phyloP scores from a whole-genome alignment of 2,888 invertebrate genomes.

The Epistrophe eligans region DNA sequence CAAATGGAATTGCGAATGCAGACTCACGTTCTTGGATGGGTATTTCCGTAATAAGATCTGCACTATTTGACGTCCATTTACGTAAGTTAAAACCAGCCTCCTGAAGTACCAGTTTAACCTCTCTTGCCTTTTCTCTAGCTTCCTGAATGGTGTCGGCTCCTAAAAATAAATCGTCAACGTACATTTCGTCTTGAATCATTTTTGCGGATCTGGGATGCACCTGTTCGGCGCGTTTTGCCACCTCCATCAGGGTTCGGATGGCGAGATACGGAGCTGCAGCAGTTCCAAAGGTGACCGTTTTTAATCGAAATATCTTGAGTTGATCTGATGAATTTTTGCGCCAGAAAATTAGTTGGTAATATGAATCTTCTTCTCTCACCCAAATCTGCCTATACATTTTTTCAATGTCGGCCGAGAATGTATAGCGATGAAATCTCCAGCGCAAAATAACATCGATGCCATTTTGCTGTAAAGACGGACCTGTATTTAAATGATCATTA shows the following conservation, averaged over 20 bases:
- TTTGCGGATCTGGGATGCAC: background rate
- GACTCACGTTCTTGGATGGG: too few species aligned
- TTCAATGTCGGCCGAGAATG: conserved; percentile 28
- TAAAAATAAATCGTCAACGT: background rate
- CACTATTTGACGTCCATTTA: conserved; percentile 9
- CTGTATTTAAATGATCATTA: conserved; percentile 18
- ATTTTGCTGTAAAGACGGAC: conserved; percentile 11
- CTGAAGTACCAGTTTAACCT: background rate
- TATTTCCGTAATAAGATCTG: background rate
- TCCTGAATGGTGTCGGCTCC: background rate
- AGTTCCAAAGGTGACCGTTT: too few species aligned
- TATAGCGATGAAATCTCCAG: conserved; percentile 22
- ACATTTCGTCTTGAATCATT: conserved; percentile 23
- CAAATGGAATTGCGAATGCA: too few species aligned
- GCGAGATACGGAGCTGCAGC: too few species aligned
- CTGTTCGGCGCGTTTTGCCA: background rate
- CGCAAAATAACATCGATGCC: background rate
- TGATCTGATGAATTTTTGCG: too few species aligned
- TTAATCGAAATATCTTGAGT: too few species aligned
- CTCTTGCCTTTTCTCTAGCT: background rate
- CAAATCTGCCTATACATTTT: conserved; percentile 22
- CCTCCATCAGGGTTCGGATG: background rate
- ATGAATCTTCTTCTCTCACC: too few species aligned
- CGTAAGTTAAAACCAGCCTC: conserved; percentile 13
- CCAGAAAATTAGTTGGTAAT: too few species aligned